Conservation (phyloP, 2,888 invertebrate species). For the Spilarctia lutea region DNA sequence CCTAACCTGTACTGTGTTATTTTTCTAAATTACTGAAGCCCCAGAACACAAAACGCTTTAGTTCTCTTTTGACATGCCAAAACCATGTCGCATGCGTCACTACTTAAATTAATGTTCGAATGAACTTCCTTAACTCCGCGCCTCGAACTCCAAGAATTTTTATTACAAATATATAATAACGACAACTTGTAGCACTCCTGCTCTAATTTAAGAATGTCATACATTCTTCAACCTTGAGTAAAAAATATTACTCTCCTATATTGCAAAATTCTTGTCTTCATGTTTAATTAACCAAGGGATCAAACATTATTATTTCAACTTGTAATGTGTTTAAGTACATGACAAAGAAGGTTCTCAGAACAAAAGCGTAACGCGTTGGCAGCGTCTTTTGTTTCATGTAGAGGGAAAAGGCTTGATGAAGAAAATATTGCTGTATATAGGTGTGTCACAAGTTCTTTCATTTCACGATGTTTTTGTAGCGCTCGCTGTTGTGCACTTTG, state of each 20-base stretch:
- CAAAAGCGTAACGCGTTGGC: constrained; percentile 36
- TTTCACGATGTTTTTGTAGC: not conserved
- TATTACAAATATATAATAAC: not conserved
- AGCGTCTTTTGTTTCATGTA: constrained; percentile 50
- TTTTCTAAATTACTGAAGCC: not conserved
- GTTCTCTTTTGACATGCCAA: not conserved
- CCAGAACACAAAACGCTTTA: not conserved
- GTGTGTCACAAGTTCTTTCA: constrained; percentile 11
- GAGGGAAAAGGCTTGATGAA: constrained; percentile 66
- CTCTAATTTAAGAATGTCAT: constrained; percentile 40
- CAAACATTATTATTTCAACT: constrained; percentile 42
- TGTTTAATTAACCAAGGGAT: constrained; percentile 57
- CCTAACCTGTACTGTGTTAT: not conserved
- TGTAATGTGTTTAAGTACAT: constrained; percentile 30
- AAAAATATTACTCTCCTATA: constrained; percentile 54
- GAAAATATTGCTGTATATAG: constrained; percentile 46
- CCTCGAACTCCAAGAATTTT: not conserved
- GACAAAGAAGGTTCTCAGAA: constrained; percentile 42
- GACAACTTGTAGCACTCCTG: constrained; percentile 4
- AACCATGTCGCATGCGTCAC: not conserved
- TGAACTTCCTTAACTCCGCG: not conserved
- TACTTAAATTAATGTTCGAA: not conserved
- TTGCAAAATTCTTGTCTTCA: constrained; percentile 58
- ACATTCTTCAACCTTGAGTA: constrained; percentile 44
- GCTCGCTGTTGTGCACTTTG: not conserved